A percentile compares a stretch with the other conserved stretches of the same genome.
Conservation (phyloP, 1,140 invertebrate species). For the Triops cancriformis region DNA sequence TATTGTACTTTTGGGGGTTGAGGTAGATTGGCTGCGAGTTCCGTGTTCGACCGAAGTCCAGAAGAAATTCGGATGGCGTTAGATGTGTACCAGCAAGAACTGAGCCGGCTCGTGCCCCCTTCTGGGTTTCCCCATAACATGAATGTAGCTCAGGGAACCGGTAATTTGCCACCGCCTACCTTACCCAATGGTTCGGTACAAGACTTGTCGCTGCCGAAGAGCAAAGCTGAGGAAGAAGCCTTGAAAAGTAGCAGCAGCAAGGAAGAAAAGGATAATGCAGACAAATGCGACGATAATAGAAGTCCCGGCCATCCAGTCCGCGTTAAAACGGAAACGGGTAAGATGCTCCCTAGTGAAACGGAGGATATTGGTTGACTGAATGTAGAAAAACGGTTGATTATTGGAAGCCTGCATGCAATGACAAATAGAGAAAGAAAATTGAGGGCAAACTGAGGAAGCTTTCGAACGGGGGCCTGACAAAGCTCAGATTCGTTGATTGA, state of each 20-base stretch:
- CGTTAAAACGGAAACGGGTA: constrained; percentile 13
- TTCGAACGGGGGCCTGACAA: neutral
- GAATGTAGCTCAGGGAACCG: constrained; percentile 31
- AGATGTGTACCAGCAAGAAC: constrained; percentile 83
- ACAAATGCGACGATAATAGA: neutral
- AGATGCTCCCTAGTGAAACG: neutral
- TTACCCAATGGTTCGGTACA: constrained; percentile 56
- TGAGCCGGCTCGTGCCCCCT: constrained; percentile 62
- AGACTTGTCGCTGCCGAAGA: constrained; percentile 66
- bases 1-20: neutral
- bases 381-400: neutral
- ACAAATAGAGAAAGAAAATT: neutral
- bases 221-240: constrained; percentile 27
- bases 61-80: constrained; percentile 81
- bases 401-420: neutral
- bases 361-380: neutral
- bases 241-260: constrained; percentile 1
- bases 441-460: neutral
- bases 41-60: constrained; percentile 59
- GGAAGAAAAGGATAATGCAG: constrained; percentile 16
- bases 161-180: constrained; percentile 26
- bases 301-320: constrained; percentile 10
- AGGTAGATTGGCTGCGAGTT: constrained; percentile 41
- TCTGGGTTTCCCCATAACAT: constrained; percentile 30
- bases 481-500: neutral